Percentiles rank a stretch among this genome's conserved stretches.
Conservation (phyloP, 2,113 vertebrate species). For the Alouatta palliata region DNA sequence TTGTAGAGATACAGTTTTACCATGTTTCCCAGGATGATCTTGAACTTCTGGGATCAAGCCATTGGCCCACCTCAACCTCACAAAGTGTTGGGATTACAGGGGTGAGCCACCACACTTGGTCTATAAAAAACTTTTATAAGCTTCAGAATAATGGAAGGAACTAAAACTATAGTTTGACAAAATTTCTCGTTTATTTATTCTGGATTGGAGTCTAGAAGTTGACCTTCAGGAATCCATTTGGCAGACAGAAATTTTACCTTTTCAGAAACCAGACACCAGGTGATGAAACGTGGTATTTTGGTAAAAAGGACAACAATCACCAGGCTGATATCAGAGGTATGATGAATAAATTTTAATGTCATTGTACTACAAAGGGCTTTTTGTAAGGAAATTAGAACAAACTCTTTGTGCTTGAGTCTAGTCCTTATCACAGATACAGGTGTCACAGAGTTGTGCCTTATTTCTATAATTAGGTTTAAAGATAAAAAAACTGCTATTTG, state of each 20-base stretch:
- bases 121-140: background rate
- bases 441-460: background rate
- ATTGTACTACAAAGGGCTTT: background rate
- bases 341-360: background rate
- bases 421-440: background rate
- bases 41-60: no score
- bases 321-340: background rate
- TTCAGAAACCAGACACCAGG: background rate
- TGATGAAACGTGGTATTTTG: background rate
- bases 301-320: background rate
- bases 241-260: background rate
- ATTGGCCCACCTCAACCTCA: no score
- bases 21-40: no score
- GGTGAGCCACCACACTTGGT: no score
- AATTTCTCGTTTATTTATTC: background rate
- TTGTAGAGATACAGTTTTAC: no score
- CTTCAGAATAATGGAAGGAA: background rate
- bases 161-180: background rate
- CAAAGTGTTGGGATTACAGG: no score
- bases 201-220: background rate
- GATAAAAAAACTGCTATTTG: background rate
- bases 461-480: background rate
- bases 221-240: background rate
- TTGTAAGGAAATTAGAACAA: background rate
- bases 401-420: background rate